A percentile compares a stretch with the other conserved stretches of the same genome.
Conservation (phyloP, 2,888 invertebrate genomes). For the Pseudoips prasinana region DNA sequence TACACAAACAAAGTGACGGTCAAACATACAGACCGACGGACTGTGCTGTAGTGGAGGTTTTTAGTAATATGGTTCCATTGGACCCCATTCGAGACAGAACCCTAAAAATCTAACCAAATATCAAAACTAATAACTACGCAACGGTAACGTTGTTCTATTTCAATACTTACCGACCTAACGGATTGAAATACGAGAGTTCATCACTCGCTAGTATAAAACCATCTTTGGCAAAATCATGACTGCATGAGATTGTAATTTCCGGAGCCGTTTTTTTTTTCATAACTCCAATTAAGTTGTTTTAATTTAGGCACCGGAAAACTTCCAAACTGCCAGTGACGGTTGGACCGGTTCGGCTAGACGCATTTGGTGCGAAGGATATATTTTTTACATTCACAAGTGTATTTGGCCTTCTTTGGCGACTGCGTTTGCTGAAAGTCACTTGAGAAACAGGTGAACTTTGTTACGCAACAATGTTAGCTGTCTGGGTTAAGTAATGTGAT, state of each 20-base stretch:
- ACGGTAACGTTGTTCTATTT: slow-evolving; percentile 13
- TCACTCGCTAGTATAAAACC: too few relatives aligned
- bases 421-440: slow-evolving; percentile 38
- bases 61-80: too few relatives aligned
- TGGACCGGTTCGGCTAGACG: slow-evolving; percentile 53
- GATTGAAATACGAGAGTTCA: slow-evolving; percentile 16
- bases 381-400: slow-evolving; percentile 51
- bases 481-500: neutral
- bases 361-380: slow-evolving; percentile 53
- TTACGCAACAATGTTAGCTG: slow-evolving; percentile 26
- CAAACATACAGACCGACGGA: too few relatives aligned
- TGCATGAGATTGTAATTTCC: slow-evolving; percentile 54
- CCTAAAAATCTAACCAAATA: too few relatives aligned
- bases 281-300: slow-evolving; percentile 51
- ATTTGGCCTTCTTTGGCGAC: slow-evolving; percentile 48
- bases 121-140: slow-evolving; percentile 2
- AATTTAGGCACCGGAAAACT: slow-evolving; percentile 57
- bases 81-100: too few relatives aligned
- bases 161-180: slow-evolving; percentile 19
- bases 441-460: slow-evolving; percentile 42
- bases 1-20: too few relatives aligned
- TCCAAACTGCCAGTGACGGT: slow-evolving; percentile 52
- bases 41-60: too few relatives aligned
- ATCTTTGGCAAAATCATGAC: slow-evolving; percentile 32
- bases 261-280: slow-evolving; percentile 48